Conservation (phyloP, 2,888 invertebrate species). For the Xylota sylvarum region DNA sequence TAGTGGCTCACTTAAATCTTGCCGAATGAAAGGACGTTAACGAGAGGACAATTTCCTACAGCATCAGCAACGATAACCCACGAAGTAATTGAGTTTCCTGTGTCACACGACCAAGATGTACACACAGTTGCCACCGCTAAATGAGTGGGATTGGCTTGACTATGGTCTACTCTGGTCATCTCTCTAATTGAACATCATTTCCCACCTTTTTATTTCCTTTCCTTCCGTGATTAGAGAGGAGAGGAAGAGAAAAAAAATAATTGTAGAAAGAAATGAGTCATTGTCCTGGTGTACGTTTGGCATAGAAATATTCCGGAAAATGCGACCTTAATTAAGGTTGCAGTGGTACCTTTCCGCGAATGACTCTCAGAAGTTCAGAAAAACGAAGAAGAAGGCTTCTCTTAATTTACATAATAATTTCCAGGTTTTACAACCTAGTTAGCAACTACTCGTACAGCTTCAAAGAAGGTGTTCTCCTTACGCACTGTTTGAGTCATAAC, state of each 20-base stretch:
- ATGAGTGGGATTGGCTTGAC: constrained; percentile 57
- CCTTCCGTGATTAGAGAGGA: constrained; percentile 54
- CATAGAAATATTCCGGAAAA: background rate
- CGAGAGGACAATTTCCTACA: constrained; percentile 49
- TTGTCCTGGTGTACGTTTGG: constrained; percentile 27
- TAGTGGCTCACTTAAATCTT: constrained; percentile 33
- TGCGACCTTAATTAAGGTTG: constrained; percentile 60
- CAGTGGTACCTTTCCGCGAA: constrained; percentile 26
- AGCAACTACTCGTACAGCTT: background rate
- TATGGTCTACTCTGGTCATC: constrained; percentile 31
- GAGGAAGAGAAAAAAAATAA: constrained; percentile 52
- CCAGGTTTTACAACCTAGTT: constrained; percentile 20
- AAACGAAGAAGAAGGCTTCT: constrained; percentile 20
- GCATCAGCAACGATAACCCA: constrained; percentile 30
- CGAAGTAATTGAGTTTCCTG: constrained; percentile 67
- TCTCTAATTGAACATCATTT: constrained; percentile 73
- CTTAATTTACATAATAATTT: constrained; percentile 44
- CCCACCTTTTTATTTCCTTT: constrained; percentile 62
- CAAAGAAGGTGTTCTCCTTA: constrained; percentile 46
- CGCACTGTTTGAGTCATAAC: constrained; percentile 45
- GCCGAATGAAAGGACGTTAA: constrained; percentile 50
- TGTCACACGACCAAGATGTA: constrained; percentile 46
- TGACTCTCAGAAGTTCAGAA: constrained; percentile 29
- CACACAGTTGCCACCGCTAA: constrained; percentile 49
- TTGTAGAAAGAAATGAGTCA: constrained; percentile 64